These are phyloP conservation scores for Polypedilum vanderplanki DNA, from an alignment of 1,140 invertebrate species.

Conservation along the genomic window DNA sequence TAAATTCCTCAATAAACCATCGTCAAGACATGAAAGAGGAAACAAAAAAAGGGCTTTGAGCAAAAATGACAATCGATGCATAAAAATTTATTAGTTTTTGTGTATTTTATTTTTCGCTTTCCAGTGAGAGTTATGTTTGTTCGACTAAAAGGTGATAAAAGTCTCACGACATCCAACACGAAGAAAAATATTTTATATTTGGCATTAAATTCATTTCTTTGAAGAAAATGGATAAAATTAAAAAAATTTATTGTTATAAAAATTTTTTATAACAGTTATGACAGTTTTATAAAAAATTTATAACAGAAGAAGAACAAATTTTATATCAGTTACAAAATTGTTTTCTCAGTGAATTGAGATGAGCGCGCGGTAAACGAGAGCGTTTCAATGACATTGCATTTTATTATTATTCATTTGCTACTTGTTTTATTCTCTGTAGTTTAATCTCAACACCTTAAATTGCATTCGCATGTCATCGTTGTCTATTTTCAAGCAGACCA, in stretches of 20 bases:
- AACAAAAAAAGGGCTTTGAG: background rate
- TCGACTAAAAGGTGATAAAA: slow-evolving; percentile 24
- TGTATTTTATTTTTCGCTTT: background rate
- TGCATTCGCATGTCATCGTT: background rate
- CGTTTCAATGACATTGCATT: background rate
- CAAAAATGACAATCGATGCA: slow-evolving; percentile 18
- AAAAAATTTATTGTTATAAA: too few relatives aligned
- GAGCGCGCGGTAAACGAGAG: too few relatives aligned
- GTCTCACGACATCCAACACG: background rate
- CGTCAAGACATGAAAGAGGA: background rate
- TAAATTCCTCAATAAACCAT: slow-evolving; percentile 19
- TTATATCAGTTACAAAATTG: too few relatives aligned
- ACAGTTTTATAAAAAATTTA: too few relatives aligned
- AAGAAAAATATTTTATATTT: too few relatives aligned
- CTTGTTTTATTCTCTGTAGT: background rate
- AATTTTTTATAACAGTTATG: too few relatives aligned
- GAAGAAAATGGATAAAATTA: too few relatives aligned
- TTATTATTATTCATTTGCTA: slow-evolving; percentile 19
- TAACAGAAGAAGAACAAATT: too few relatives aligned
- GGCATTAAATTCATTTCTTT: too few relatives aligned
- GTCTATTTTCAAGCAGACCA: background rate
- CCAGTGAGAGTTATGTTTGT: background rate
- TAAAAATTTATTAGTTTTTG: slow-evolving; percentile 29
- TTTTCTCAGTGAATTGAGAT: too few relatives aligned
- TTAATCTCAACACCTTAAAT: slow-evolving; percentile 23